Evolutionary conservation across 30 jellyfish, hydroid and myxozoan species (phyloP).

Genomic region (Aurelia aurita): DNA sequence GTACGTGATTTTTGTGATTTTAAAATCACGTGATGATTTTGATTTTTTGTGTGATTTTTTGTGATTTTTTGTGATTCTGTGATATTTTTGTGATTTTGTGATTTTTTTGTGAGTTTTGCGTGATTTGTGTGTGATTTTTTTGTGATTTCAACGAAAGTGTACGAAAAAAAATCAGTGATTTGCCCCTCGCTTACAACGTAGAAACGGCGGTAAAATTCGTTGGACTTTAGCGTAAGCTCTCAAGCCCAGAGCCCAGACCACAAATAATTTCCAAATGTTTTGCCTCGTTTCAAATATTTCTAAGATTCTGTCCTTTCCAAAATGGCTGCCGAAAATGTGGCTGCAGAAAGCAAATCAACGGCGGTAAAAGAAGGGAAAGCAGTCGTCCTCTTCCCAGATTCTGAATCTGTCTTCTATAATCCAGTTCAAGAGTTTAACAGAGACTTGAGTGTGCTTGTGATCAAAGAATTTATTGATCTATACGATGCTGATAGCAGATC

Average conservation of each 20-base stretch:
- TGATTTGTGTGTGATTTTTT: no score
- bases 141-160: no score
- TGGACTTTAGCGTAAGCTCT: neutral
- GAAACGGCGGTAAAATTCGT: neutral
- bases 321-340: neutral
- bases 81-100: no score
- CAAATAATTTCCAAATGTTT: neutral
- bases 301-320: neutral
- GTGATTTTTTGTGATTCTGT: no score
- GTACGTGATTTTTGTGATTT: no score
- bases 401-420: constrained; percentile 83
- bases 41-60: no score
- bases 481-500: neutral
- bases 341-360: neutral
- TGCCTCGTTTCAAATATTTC: neutral
- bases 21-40: no score
- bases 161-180: no score
- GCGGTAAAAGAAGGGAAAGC: constrained; percentile 95
- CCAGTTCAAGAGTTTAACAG: constrained; percentile 96
- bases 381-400: constrained; percentile 65
- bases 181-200: neutral
- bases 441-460: constrained; percentile 85
- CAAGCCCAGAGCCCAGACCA: neutral
- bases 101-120: no score
- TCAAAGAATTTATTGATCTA: constrained; percentile 45